Percentiles rank a stretch among this genome's conserved stretches.
phyloP scores from a whole-genome alignment of 1,140 invertebrate genomes.

The Cydia amplana region DNA sequence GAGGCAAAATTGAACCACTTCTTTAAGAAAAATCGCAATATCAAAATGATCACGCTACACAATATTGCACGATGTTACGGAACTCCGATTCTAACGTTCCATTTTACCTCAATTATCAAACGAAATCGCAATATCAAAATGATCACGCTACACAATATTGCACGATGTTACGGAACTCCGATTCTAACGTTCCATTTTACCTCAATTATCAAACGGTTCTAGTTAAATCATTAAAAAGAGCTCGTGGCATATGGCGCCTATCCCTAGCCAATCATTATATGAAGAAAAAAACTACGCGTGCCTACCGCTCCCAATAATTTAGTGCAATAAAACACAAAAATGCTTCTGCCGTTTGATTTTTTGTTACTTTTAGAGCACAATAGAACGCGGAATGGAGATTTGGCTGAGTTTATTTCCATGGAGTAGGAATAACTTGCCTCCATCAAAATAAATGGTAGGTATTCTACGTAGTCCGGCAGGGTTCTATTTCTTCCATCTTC shows the following conservation, averaged over 20 bases:
- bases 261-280: neutral
- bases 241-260: conserved; percentile 23
- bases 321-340: conserved; percentile 1
- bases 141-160: neutral
- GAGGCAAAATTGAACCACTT: too few species aligned
- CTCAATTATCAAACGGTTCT: conserved; percentile 1
- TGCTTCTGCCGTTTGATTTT: neutral
- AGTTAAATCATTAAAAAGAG: conserved; percentile 22
- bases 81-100: neutral
- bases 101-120: neutral
- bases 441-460: too few species aligned
- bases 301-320: neutral
- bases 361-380: neutral
- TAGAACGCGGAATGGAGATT: neutral
- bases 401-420: neutral
- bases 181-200: neutral
- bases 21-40: too few species aligned
- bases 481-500: too few species aligned
- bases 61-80: neutral
- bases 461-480: too few species aligned
- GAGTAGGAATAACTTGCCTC: too few species aligned
- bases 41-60: neutral
- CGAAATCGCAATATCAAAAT: too few species aligned
- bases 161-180: neutral
- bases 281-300: conserved; percentile 13